Evolutionary conservation across 2,797 vertebrate genomes (phyloP).

Genomic region (Sphaeramia orbicularis): DNA sequence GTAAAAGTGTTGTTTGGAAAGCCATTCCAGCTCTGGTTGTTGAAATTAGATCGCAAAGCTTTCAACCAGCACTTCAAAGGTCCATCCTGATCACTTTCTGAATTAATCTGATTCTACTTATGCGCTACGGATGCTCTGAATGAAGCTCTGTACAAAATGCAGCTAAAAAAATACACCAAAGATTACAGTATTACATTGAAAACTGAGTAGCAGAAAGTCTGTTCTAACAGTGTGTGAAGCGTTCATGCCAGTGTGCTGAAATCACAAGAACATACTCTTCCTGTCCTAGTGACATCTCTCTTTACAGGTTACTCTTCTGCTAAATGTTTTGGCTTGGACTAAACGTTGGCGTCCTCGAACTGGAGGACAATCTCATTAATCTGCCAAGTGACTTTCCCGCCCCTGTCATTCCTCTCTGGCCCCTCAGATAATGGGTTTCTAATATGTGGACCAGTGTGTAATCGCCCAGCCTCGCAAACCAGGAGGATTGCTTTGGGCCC

Average conservation of each 20-base stretch:
- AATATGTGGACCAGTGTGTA: conserved; percentile 48
- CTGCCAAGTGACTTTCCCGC: conserved; percentile 45
- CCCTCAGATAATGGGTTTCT: conserved; percentile 55
- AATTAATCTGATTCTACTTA: no score
- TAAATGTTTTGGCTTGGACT: conserved; percentile 44
- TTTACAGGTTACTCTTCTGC: conserved; percentile 20
- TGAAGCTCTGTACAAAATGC: no score
- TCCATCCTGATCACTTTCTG: neutral
- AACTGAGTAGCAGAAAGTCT: no score
- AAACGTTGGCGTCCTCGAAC: conserved; percentile 20
- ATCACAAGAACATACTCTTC: neutral
- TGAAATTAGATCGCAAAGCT: neutral
- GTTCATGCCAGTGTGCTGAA: neutral
- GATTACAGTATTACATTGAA: no score
- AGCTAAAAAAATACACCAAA: no score
- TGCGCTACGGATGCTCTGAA: no score
- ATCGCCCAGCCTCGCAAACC: conserved; percentile 43
- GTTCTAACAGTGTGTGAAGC: neutral
- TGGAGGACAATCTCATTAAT: conserved; percentile 60
- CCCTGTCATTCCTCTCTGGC: conserved; percentile 49
- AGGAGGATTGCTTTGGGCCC: conserved; percentile 32
- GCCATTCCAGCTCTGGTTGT: no score
- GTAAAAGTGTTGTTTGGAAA: neutral
- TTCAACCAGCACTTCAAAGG: neutral
- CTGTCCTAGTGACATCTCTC: conserved; percentile 33